These are phyloP conservation scores for Actias luna DNA, from an alignment of 2,888 invertebrate species.

Conservation along the genomic window DNA sequence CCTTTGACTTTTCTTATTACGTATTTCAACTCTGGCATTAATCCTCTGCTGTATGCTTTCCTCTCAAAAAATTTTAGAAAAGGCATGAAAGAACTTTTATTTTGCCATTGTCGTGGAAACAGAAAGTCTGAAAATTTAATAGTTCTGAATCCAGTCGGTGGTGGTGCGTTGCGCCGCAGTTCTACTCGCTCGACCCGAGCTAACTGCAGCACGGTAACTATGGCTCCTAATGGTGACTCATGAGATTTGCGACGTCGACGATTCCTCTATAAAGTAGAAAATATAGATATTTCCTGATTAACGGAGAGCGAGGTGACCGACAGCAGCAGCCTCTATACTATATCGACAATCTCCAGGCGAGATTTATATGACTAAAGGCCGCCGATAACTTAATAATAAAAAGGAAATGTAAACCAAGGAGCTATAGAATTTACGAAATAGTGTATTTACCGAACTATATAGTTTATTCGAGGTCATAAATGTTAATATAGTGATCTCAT, in stretches of 20 bases:
- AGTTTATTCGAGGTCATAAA: slow-evolving; percentile 24
- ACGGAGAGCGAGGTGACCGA: slow-evolving; percentile 76
- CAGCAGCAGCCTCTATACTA: slow-evolving; percentile 68
- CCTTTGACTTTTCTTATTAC: slow-evolving; percentile 93
- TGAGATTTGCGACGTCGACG: slow-evolving; percentile 72
- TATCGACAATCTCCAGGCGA: slow-evolving; percentile 66
- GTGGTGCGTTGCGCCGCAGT: slow-evolving; percentile 65
- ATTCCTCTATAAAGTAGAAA: slow-evolving; percentile 68
- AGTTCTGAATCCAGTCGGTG: slow-evolving; percentile 69
- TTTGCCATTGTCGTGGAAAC: slow-evolving; percentile 78
- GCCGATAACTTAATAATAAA: slow-evolving; percentile 21
- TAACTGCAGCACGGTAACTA: slow-evolving; percentile 79
- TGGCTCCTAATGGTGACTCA: slow-evolving; percentile 75
- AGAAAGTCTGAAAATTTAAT: slow-evolving; percentile 70
- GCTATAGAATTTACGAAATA: background rate
- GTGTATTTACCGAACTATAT: slow-evolving; percentile 1
- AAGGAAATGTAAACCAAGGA: slow-evolving; percentile 21
- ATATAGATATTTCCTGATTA: slow-evolving; percentile 75
- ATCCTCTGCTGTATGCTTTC: slow-evolving; percentile 95
- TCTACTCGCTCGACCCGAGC: slow-evolving; percentile 79
- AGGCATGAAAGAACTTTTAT: slow-evolving; percentile 91
- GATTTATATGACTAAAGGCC: slow-evolving; percentile 60
- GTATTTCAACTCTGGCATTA: slow-evolving; percentile 94
- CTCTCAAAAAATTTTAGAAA: slow-evolving; percentile 90
- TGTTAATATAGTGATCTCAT: slow-evolving; percentile 49